Evolutionary conservation across 2,797 vertebrate species (phyloP).

Genomic region (Erpetoichthys calabaricus): DNA sequence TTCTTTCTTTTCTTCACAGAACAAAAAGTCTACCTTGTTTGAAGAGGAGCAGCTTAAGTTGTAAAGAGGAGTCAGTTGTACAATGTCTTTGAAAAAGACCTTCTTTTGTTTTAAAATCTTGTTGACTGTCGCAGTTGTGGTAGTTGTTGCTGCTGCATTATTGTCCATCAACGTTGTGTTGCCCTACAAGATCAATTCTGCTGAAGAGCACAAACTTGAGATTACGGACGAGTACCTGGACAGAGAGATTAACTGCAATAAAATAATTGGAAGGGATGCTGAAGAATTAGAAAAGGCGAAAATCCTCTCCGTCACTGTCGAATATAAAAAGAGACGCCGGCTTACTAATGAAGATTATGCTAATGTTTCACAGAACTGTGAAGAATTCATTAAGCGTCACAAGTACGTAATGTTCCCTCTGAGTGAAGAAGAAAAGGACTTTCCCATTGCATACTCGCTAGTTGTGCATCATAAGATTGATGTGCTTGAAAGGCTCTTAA

Average conservation of each 20-base stretch:
- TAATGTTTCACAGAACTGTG: conserved; percentile 56
- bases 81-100: too few species aligned
- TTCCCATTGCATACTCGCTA: conserved; percentile 77
- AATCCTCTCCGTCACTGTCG: conserved; percentile 41
- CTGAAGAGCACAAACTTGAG: conserved; percentile 29
- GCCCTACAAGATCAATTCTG: background rate
- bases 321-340: conserved; percentile 35
- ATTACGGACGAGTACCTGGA: conserved; percentile 35
- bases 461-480: conserved; percentile 78
- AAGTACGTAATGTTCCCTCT: conserved; percentile 62
- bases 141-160: too few species aligned
- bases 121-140: too few species aligned
- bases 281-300: conserved; percentile 51
- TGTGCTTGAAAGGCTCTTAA: conserved; percentile 70
- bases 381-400: conserved; percentile 46
- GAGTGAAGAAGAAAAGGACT: conserved; percentile 65
- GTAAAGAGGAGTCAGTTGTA: too few species aligned
- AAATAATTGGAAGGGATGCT: conserved; percentile 47
- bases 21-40: too few species aligned
- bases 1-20: too few species aligned
- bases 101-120: too few species aligned
- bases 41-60: too few species aligned
- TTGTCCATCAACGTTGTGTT: too few species aligned
- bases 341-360: conserved; percentile 51
- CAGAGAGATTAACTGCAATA: conserved; percentile 52